Conservation (phyloP, 2,888 invertebrate species). For the Patella pellucida region DNA sequence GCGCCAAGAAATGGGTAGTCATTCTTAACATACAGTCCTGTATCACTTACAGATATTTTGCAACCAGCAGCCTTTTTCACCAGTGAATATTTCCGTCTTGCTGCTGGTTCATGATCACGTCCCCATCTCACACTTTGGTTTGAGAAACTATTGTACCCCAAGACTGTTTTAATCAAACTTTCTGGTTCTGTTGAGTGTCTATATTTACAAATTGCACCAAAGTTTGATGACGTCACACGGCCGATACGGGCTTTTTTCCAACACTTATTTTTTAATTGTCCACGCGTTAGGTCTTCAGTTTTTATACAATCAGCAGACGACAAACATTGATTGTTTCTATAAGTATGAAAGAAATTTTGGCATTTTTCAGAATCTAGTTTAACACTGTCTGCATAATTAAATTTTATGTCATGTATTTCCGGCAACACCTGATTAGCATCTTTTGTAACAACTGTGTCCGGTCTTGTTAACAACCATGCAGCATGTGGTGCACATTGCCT, state of each 20-base stretch:
- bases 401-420: background rate
- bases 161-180: background rate
- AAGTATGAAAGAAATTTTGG: background rate
- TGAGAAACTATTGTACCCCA: background rate
- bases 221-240: background rate
- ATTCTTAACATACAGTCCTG: background rate
- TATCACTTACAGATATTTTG: background rate
- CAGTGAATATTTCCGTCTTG: background rate
- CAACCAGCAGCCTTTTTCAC: slow-evolving; percentile 4
- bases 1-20: slow-evolving; percentile 1
- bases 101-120: slow-evolving; percentile 8
- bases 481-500: slow-evolving; percentile 6
- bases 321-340: background rate
- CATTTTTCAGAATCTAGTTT: slow-evolving; percentile 3
- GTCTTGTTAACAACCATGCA: slow-evolving; percentile 4
- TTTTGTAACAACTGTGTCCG: background rate
- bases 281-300: background rate
- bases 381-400: slow-evolving; percentile 6
- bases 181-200: slow-evolving; percentile 1
- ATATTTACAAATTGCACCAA: background rate
- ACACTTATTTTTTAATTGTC: background rate
- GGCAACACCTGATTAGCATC: background rate
- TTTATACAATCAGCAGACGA: background rate
- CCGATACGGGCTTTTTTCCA: slow-evolving; percentile 3
- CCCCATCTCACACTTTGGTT: background rate